Evolutionary conservation across 2,888 invertebrate genomes (phyloP).

Genomic region (Eupithecia inturbata): DNA sequence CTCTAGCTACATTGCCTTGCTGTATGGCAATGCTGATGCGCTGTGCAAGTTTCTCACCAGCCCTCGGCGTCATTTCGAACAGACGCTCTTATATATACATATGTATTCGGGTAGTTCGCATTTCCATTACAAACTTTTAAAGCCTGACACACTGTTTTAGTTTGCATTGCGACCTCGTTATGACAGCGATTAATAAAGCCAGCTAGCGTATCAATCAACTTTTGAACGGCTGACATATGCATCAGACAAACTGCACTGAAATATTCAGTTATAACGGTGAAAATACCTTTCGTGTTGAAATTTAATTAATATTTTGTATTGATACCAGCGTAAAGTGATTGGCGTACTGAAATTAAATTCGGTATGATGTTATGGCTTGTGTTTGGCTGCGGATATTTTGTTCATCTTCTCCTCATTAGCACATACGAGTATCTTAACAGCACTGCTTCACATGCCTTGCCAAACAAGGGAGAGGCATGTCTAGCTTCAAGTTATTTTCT

Average conservation of each 20-base stretch:
- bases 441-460: background rate
- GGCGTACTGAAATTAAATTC: constrained; percentile 20
- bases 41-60: background rate
- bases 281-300: constrained; percentile 25
- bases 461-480: background rate
- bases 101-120: background rate
- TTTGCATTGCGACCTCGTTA: constrained; percentile 1
- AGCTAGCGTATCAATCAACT: constrained; percentile 24
- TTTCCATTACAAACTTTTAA: background rate
- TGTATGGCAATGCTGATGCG: background rate
- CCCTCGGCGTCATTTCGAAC: background rate
- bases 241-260: constrained; percentile 25
- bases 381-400: background rate
- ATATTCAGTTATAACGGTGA: constrained; percentile 29
- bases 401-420: background rate
- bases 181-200: constrained; percentile 18
- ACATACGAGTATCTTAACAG: too few relatives aligned
- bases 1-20: background rate
- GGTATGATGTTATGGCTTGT: constrained; percentile 1
- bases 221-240: constrained; percentile 21
- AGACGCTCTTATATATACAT: background rate
- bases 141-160: background rate
- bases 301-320: constrained; percentile 34
- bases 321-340: constrained; percentile 14
- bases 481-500: background rate